Conservation (phyloP, 2,888 invertebrate species). For the Thumatha senex region DNA sequence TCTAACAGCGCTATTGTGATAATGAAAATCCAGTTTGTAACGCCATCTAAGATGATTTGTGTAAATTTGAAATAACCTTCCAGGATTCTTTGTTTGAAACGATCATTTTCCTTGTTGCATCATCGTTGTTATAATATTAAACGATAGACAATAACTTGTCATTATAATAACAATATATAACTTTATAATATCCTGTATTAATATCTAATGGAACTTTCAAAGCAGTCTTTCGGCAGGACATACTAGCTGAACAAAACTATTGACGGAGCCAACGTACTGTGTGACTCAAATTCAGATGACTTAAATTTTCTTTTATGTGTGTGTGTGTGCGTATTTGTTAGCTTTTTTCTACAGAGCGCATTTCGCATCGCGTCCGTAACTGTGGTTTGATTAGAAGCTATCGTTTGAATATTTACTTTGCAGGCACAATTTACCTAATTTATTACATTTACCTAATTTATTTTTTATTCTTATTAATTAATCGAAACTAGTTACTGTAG, state of each 20-base stretch:
- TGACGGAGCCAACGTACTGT: no score
- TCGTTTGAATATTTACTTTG: no score
- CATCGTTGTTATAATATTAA: slow-evolving; percentile 38
- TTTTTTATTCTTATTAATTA: no score
- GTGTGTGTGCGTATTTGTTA: no score
- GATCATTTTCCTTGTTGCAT: slow-evolving; percentile 52
- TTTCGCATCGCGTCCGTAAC: no score
- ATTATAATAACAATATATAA: slow-evolving; percentile 35
- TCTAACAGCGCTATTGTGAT: no score
- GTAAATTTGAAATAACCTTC: not conserved
- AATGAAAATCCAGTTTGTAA: not conserved
- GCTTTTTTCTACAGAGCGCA: no score
- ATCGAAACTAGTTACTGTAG: no score
- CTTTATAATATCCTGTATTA: slow-evolving; percentile 27
- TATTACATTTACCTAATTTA: no score
- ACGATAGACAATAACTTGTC: slow-evolving; percentile 36
- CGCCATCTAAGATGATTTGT: not conserved
- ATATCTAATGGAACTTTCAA: slow-evolving; percentile 35
- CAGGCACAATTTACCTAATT: no score
- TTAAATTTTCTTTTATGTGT: not conserved
- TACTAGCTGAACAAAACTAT: slow-evolving; percentile 3
- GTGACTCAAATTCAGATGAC: slow-evolving; percentile 1
- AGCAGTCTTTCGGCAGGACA: slow-evolving; percentile 28
- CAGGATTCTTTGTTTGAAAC: slow-evolving; percentile 20
- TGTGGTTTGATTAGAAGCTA: no score